Base-by-base conservation (phyloP, 2,888 invertebrate genomes). In the Sinopyrophorus schimmeli region DNA sequence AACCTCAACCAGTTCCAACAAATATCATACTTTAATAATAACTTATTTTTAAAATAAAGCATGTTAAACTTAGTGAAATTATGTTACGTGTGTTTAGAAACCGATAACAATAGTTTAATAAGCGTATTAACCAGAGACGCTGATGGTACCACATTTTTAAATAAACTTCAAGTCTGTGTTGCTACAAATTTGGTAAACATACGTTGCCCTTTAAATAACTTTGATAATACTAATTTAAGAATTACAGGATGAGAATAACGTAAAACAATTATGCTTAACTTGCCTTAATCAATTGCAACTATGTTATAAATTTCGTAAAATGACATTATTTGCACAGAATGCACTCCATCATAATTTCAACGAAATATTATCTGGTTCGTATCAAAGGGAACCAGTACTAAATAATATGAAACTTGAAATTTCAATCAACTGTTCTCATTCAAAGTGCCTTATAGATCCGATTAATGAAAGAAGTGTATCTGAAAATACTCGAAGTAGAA, bases 281-380 rank as follows among this genome's bases (percentile, higher is more conserved):
- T 66, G 66, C 34, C 18, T 61, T 16, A 53, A 52, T 30, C 52
- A 59, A 27, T 35, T 66, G 15, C 53, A 54, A 16, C 47, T 55
- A 12, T 43, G 61, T 1, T 65, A 61, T 40, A 51, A 59, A 18
- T 68, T 68, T 38, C 57, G 54, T 26, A 53, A 60, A 44, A 64
- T 59, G 49, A 59, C 67, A 1, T 42, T 61, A 6, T 38, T 34
- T 15, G 61, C 65, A 2, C 62, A 67, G 47, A 62, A 60, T 38
- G 53, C 57, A 15, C 55, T 64, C 47, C 11, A 35, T 18, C 42
- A 48, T 3, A 35, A 34, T n/a, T 28, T 31, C 38, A 39, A 26
- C 32, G 39, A 40, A 14, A 27, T 30, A n/a, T 7, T 28, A 6
- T 23, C 21, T 1, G 37, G 18, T 1, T 16, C 6, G n/a, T 37